A percentile compares a stretch with the other conserved stretches of the same genome.
phyloP scores from a whole-genome alignment of 2,888 invertebrate genomes.

The Allacma fusca region DNA sequence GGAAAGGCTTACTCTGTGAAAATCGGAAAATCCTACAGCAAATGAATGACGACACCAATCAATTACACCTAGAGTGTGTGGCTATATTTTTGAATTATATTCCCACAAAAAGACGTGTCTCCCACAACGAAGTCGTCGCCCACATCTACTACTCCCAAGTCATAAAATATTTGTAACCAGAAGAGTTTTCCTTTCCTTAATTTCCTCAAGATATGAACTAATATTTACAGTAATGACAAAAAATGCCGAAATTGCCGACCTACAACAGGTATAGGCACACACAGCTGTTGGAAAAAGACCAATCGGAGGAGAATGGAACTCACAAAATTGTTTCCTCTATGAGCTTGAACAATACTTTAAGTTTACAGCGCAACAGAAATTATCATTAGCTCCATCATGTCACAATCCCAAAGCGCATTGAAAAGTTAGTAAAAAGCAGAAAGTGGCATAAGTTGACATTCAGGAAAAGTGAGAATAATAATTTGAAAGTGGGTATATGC shows the following conservation, averaged over 20 bases:
- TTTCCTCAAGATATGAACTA: background rate
- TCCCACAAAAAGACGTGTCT: background rate
- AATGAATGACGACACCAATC: background rate
- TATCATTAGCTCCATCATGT: background rate
- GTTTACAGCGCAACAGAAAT: background rate
- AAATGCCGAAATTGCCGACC: too few species aligned
- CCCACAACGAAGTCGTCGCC: too few species aligned
- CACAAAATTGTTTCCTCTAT: too few species aligned
- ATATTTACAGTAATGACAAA: background rate
- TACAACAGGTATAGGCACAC: too few species aligned
- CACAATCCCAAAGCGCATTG: background rate
- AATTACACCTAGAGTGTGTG: background rate
- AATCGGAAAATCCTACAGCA: background rate
- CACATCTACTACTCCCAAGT: too few species aligned
- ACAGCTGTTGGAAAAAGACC: too few species aligned
- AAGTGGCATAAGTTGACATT: background rate
- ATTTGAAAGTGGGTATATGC: background rate
- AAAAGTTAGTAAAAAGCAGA: background rate
- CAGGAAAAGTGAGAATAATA: background rate
- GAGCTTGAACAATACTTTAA: too few species aligned
- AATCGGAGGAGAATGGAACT: too few species aligned
- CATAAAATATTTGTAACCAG: too few species aligned
- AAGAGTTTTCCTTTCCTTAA: background rate
- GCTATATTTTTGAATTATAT: background rate
- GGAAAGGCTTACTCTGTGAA: background rate